These are phyloP conservation scores for Polydrusus tereticollis DNA, from an alignment of 2,888 invertebrate genomes.

Conservation along the genomic window DNA sequence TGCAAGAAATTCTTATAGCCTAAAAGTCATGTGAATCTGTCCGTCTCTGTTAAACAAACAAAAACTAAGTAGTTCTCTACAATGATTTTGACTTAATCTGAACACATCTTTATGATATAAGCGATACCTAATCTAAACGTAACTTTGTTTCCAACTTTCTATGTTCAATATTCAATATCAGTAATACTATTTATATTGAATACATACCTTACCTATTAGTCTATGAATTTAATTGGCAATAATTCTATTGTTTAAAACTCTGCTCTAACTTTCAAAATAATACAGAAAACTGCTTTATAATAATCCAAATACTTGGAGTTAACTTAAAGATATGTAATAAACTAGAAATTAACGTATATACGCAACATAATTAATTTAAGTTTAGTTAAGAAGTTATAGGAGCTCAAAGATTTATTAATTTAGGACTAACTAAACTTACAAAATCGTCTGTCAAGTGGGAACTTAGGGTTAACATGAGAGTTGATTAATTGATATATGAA, in stretches of 20 bases:
- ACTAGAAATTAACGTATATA: conserved; percentile 11
- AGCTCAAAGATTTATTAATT: conserved; percentile 11
- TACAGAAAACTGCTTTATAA: not conserved
- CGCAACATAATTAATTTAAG: conserved; percentile 8
- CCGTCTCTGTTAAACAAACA: too few relatives aligned
- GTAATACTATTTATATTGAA: too few relatives aligned
- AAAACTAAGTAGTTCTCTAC: too few relatives aligned
- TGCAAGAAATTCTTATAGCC: too few relatives aligned
- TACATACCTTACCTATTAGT: too few relatives aligned
- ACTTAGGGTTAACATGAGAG: conserved; percentile 6
- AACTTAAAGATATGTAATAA: not conserved
- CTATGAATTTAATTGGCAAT: too few relatives aligned
- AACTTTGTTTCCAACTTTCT: too few relatives aligned
- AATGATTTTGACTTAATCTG: too few relatives aligned
- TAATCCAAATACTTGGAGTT: not conserved
- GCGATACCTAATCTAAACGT: too few relatives aligned
- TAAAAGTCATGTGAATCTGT: too few relatives aligned
- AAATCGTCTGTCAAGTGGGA: conserved; percentile 9
- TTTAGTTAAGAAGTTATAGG: conserved; percentile 9
- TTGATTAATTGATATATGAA: conserved; percentile 13
- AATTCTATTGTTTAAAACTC: not conserved
- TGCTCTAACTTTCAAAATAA: not conserved
- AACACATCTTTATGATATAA: too few relatives aligned
- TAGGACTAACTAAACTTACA: conserved; percentile 8
- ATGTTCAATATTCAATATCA: too few relatives aligned